Evolutionary conservation across 1,140 invertebrate genomes (phyloP), one percentile per base, ranked within the genome.

Genomic region (Brachionus sp.): DNA sequence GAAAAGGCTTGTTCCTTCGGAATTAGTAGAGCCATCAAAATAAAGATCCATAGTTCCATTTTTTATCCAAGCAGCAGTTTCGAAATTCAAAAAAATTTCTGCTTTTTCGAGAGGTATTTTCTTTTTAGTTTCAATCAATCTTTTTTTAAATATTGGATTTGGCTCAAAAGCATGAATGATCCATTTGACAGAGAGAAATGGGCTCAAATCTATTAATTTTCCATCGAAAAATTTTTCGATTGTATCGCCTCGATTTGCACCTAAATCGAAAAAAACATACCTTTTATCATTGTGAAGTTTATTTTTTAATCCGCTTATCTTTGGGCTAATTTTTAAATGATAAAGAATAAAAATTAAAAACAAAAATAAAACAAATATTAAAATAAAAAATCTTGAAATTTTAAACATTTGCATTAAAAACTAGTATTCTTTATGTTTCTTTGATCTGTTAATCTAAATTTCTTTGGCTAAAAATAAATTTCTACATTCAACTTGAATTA

Each of bases 31-130:
- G n/a, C 33, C n/a, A 66, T 66, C 64, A 5, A 66, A 33, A 66
- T 66, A 66, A 12, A 66, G 64, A 37, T 33, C 33, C 64, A 37
- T 66, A n/a, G 16, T 35, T 37, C 64, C 64, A 37, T 66, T 66
- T 10, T 66, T 33, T 66, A 66, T 37, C 64, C 64, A 66, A 35
- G 64, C 64, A 66, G 64, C 64, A 9, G 64, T 66, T 16, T 66
- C 64, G 6, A 66, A 12, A 66, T 66, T 33, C 23, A 66, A 66
- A 13, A n/a, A n/a, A 66, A 66, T 66, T n/a, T 66, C 64, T 5
- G 64, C 64, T 66, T 66, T 66, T 13, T 66, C 64, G 1, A 12
- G 10, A 3, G 64, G 33, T 35, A 66, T 12, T 37, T 66, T 66
- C 13, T 37, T 13, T 6, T 66, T 66, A 13, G 64, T 66, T 33